Conservation (phyloP, 2,888 invertebrate genomes). For the Drosophila percnosoma region DNA sequence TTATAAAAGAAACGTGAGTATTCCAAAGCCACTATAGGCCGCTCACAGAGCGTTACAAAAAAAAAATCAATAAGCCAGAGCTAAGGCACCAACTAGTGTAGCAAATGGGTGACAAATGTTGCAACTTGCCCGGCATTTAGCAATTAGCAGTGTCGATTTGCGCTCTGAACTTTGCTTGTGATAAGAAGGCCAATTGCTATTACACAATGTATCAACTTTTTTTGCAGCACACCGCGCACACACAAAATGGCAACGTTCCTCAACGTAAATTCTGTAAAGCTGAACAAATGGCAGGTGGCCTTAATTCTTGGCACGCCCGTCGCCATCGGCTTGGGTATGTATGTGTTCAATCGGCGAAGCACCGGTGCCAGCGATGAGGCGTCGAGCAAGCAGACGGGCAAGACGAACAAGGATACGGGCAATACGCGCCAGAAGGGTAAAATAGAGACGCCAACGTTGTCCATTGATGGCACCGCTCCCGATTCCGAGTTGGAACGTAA, state of each 20-base stretch:
- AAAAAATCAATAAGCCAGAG: constrained; percentile 53
- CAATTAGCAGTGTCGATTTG: constrained; percentile 10
- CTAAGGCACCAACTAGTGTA: constrained; percentile 6
- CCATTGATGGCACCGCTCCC: constrained; percentile 85
- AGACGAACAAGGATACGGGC: constrained; percentile 7
- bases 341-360: constrained; percentile 82
- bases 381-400: constrained; percentile 13
- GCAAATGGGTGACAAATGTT: constrained; percentile 30
- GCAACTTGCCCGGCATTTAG: constrained; percentile 55
- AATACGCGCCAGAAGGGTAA: constrained; percentile 72
- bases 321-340: constrained; percentile 92
- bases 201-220: constrained; percentile 63
- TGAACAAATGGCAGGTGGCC: constrained; percentile 93
- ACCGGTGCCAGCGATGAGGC: constrained; percentile 25
- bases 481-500: constrained; percentile 86
- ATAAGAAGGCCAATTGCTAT: constrained; percentile 52
- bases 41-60: not conserved
- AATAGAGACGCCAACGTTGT: constrained; percentile 85
- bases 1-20: constrained; percentile 61
- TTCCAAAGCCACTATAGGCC: not conserved
- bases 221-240: constrained; percentile 52
- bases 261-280: constrained; percentile 75
- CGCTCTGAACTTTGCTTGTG: constrained; percentile 19
- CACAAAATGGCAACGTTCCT: constrained; percentile 68
- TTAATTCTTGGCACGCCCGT: constrained; percentile 93